These are phyloP conservation scores for Drosophila littoralis DNA, from an alignment of 1,140 invertebrate genomes.

Conservation along the genomic window DNA sequence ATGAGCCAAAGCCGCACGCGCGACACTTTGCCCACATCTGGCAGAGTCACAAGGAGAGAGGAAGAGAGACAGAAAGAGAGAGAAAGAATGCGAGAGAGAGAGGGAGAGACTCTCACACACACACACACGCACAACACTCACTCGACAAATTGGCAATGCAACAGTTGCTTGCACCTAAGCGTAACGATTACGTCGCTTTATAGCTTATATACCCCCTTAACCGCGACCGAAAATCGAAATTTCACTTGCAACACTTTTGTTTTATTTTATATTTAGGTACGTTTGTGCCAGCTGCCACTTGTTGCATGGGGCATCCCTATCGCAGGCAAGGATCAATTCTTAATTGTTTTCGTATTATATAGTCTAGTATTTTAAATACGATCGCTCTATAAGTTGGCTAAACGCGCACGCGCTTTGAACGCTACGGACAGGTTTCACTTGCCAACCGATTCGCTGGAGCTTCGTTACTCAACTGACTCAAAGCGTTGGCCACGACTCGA, in stretches of 20 bases:
- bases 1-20: slow-evolving; percentile 34
- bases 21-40: slow-evolving; percentile 39
- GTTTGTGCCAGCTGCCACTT: not conserved
- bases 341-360: not conserved
- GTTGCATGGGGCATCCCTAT: not conserved
- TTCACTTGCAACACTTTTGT: slow-evolving; percentile 45
- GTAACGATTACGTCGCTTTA: slow-evolving; percentile 74
- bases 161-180: slow-evolving; percentile 67
- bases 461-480: slow-evolving; percentile 59
- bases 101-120: slow-evolving; percentile 7
- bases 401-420: slow-evolving; percentile 29
- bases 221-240: not conserved
- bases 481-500: slow-evolving; percentile 11
- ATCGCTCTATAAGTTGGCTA: slow-evolving; percentile 2
- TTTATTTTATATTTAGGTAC: slow-evolving; percentile 5
- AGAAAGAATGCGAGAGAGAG: not conserved
- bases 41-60: not conserved
- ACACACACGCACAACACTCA: slow-evolving; percentile 45
- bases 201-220: not conserved
- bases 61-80: slow-evolving; percentile 4
- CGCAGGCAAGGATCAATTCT: not conserved
- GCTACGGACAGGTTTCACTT: slow-evolving; percentile 16
- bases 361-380: not conserved
- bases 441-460: slow-evolving; percentile 61
- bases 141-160: slow-evolving; percentile 74